Conservation (phyloP, 30 jellyfish, hydroid and myxozoan species). For the Turritopsis dohrnii region DNA sequence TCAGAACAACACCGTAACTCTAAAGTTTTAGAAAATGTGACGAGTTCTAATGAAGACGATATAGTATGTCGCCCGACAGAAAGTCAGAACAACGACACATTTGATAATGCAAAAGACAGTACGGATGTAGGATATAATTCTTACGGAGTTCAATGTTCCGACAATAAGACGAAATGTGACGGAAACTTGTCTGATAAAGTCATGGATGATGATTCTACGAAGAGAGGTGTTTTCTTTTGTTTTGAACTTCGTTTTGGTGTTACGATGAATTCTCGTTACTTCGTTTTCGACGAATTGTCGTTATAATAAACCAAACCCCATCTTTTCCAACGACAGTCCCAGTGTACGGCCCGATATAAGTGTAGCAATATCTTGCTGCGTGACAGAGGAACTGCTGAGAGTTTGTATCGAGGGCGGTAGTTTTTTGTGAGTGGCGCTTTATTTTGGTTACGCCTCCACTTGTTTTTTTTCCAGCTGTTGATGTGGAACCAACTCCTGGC, state of each 20-base stretch:
- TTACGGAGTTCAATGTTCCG: neutral
- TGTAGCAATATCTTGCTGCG: too few species aligned
- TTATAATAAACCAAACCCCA: too few species aligned
- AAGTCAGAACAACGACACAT: neutral
- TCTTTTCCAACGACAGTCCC: too few species aligned
- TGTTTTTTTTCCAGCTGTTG: neutral
- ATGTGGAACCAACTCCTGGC: constrained; percentile 3
- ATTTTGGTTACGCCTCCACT: too few species aligned
- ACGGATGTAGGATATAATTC: neutral
- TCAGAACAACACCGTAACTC: neutral
- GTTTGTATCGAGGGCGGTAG: too few species aligned
- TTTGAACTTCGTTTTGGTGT: too few species aligned
- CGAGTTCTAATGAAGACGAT: neutral
- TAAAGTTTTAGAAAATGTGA: neutral
- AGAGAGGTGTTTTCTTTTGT: too few species aligned
- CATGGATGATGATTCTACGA: neutral
- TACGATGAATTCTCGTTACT: too few species aligned
- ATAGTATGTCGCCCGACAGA: neutral
- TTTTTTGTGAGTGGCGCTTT: too few species aligned
- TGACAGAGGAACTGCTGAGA: too few species aligned
- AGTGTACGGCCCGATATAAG: too few species aligned
- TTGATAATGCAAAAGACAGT: neutral
- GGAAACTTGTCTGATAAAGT: neutral
- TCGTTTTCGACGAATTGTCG: too few species aligned
- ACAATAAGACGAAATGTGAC: neutral